phyloP scores from a whole-genome alignment of 2,113 vertebrate species.

The Brachirus orientalis region DNA sequence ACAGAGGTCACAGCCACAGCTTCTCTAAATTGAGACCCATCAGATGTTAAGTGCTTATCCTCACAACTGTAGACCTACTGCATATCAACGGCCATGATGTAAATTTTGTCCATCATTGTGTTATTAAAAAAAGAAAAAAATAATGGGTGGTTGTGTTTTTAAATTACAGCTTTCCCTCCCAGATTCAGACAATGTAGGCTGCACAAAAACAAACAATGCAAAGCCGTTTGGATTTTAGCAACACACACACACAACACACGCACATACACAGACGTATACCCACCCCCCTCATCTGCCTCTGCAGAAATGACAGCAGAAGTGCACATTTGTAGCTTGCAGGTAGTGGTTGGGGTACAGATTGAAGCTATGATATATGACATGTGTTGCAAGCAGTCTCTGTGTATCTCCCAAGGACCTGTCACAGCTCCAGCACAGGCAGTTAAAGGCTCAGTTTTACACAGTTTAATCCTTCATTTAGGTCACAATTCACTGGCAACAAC shows the following conservation, averaged over 20 bases:
- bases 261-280: slow-evolving; percentile 12
- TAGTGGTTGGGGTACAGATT: slow-evolving; percentile 79
- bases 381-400: slow-evolving; percentile 82
- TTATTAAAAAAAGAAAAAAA: slow-evolving; percentile 11
- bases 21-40: slow-evolving; percentile 13
- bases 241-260: slow-evolving; percentile 7
- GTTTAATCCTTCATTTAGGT: slow-evolving; percentile 79
- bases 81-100: slow-evolving; percentile 22
- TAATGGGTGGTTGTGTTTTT: slow-evolving; percentile 51
- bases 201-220: slow-evolving; percentile 72
- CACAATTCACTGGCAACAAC: slow-evolving; percentile 63
- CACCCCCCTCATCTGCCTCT: slow-evolving; percentile 51
- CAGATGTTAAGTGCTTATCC: slow-evolving; percentile 21
- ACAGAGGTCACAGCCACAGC: slow-evolving; percentile 10
- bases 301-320: slow-evolving; percentile 74
- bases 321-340: slow-evolving; percentile 83
- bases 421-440: slow-evolving; percentile 72
- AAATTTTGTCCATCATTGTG: too few species aligned
- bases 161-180: slow-evolving; percentile 40
- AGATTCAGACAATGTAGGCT: slow-evolving; percentile 53
- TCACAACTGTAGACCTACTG: slow-evolving; percentile 28
- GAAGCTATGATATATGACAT: slow-evolving; percentile 85
- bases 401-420: slow-evolving; percentile 82
- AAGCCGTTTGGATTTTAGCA: slow-evolving; percentile 71
- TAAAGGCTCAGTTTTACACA: slow-evolving; percentile 74